Conservation (phyloP, 2,113 vertebrate genomes). For the Dolichallabes microphthalmus region DNA sequence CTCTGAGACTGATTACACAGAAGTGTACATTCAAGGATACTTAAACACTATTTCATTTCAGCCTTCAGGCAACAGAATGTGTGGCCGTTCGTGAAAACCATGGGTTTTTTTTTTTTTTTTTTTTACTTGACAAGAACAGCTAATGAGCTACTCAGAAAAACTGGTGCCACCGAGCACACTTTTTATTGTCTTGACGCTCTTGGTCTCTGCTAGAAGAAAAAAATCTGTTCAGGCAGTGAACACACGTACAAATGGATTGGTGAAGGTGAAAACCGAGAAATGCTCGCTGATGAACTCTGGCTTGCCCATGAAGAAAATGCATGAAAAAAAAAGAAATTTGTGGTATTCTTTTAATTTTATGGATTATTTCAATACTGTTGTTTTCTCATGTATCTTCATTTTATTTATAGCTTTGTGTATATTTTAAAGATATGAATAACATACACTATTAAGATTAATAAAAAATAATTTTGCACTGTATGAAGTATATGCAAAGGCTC, state of each 20-base stretch:
- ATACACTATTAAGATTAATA: not conserved
- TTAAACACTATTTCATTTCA: not conserved
- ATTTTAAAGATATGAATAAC: not conserved
- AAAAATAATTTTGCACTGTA: not conserved
- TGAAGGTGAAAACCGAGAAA: not conserved
- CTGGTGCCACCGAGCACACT: not conserved
- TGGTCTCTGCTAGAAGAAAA: not conserved
- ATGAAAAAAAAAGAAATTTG: too few species aligned
- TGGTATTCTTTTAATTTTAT: too few species aligned
- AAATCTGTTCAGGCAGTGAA: not conserved
- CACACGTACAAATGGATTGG: not conserved
- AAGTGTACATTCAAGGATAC: not conserved
- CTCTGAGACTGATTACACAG: not conserved
- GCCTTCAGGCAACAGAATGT: not conserved
- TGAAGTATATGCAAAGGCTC: not conserved
- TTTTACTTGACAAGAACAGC: not conserved
- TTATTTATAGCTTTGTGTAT: not conserved
- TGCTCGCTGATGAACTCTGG: too few species aligned
- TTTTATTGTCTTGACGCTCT: not conserved
- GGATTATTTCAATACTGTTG: too few species aligned
- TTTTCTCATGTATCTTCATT: not conserved
- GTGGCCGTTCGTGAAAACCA: not conserved
- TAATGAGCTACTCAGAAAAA: not conserved
- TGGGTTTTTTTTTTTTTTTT: not conserved
- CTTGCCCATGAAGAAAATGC: not conserved